phyloP scores from a whole-genome alignment of 2,797 vertebrate species.

The Toxotes lorentzi region DNA sequence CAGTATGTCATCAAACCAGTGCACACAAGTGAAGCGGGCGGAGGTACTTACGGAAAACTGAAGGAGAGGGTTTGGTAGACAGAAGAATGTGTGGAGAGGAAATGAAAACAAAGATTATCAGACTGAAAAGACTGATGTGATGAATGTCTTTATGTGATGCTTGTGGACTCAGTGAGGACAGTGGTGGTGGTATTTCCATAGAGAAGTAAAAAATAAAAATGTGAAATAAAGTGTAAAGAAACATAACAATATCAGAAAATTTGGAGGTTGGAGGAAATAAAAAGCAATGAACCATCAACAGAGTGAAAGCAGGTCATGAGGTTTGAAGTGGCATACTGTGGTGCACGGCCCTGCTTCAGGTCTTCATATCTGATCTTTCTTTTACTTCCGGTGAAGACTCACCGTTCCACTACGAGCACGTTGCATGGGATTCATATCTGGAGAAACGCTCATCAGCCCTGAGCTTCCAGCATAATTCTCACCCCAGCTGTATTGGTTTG shows the following conservation, averaged over 20 bases:
- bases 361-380: neutral
- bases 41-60: constrained; percentile 88
- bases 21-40: constrained; percentile 44
- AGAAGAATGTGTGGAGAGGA: constrained; percentile 66
- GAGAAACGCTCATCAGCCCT: constrained; percentile 95
- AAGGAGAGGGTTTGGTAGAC: constrained; percentile 74
- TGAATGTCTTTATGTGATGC: constrained; percentile 13
- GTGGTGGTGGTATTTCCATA: neutral
- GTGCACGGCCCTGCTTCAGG: neutral
- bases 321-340: neutral
- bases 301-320: constrained; percentile 10
- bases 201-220: neutral
- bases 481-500: constrained; percentile 99
- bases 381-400: constrained; percentile 71
- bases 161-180: constrained; percentile 15
- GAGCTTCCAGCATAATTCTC: constrained; percentile 99
- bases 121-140: constrained; percentile 33
- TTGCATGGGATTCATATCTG: constrained; percentile 93
- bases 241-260: neutral
- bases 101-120: constrained; percentile 66
- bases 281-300: constrained; percentile 19
- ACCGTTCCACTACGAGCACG: constrained; percentile 95
- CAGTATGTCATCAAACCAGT: constrained; percentile 36
- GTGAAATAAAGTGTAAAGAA: neutral
- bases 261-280: neutral